These are phyloP conservation scores for Tinamus guttatus DNA, from an alignment of 2,113 vertebrate genomes.

Conservation along the genomic window DNA sequence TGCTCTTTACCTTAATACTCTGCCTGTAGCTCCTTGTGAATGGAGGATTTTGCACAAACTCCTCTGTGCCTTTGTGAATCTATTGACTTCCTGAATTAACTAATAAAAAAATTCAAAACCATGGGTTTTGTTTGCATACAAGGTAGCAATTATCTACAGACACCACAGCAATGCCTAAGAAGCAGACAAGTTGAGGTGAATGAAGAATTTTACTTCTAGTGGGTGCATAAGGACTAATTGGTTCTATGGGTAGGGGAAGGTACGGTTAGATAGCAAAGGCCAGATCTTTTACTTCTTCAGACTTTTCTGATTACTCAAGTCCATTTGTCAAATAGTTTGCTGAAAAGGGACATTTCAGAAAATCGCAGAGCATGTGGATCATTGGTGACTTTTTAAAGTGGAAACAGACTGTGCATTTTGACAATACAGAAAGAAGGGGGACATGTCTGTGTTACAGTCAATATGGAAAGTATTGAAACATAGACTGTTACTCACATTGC, in stretches of 20 bases:
- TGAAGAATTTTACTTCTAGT: background rate
- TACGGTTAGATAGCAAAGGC: background rate
- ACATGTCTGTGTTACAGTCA: background rate
- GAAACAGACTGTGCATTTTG: background rate
- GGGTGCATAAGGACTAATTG: background rate
- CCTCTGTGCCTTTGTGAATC: fast-evolving
- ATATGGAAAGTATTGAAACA: background rate
- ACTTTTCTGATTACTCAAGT: background rate
- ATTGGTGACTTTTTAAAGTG: background rate
- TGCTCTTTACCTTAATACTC: background rate
- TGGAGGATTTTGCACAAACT: background rate
- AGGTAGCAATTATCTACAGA: background rate
- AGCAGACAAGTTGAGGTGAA: background rate
- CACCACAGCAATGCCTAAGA: background rate
- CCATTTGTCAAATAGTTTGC: background rate
- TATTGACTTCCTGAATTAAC: background rate
- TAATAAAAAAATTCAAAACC: background rate
- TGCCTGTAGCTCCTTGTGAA: background rate
- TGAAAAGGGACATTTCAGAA: background rate
- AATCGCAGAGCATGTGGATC: background rate
- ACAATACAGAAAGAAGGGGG: background rate
- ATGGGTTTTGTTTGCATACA: background rate
- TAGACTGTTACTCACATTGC: background rate
- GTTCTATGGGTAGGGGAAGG: background rate
- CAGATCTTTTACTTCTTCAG: background rate